These are phyloP conservation scores for Natator depressus DNA, from an alignment of 2,113 vertebrate genomes.

Conservation along the genomic window DNA sequence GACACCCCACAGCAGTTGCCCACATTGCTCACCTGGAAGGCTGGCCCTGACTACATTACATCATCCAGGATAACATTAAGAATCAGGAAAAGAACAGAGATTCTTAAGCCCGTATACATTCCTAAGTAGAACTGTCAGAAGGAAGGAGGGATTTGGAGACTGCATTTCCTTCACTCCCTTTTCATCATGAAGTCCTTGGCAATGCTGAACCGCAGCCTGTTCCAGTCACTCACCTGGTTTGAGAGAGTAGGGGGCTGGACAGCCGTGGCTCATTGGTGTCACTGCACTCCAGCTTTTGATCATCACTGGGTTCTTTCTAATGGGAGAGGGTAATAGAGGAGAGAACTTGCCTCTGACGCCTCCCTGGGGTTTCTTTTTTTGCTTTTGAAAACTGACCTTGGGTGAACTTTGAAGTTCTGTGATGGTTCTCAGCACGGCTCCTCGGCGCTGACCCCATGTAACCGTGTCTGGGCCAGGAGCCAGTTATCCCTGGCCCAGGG, in stretches of 20 bases:
- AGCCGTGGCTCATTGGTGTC: not conserved
- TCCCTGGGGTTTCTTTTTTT: not conserved
- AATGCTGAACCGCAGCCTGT: not conserved
- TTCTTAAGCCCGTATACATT: not conserved
- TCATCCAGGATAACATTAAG: not conserved
- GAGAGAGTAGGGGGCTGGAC: not conserved
- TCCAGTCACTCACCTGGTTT: not conserved
- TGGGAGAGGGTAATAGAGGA: accelerated
- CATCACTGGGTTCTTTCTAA: not conserved
- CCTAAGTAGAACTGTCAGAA: accelerated
- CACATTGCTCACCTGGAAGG: no score
- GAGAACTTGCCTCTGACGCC: not conserved
- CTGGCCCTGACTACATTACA: no score
- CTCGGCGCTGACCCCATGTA: conserved; percentile 48
- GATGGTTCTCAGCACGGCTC: conserved; percentile 24
- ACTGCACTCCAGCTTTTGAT: not conserved
- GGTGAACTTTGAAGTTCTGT: not conserved
- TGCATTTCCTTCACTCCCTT: not conserved
- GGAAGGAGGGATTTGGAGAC: not conserved
- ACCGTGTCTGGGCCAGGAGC: conserved; percentile 63
- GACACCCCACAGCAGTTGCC: no score
- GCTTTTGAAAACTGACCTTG: not conserved
- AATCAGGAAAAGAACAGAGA: not conserved
- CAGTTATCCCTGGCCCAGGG: conserved; percentile 52
- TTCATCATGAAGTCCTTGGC: not conserved